A percentile compares a stretch with the other conserved stretches of the same genome.
These are phyloP conservation scores for Acanthurus lineatus DNA, from an alignment of 2,797 vertebrate genomes.

Conservation along the genomic window DNA sequence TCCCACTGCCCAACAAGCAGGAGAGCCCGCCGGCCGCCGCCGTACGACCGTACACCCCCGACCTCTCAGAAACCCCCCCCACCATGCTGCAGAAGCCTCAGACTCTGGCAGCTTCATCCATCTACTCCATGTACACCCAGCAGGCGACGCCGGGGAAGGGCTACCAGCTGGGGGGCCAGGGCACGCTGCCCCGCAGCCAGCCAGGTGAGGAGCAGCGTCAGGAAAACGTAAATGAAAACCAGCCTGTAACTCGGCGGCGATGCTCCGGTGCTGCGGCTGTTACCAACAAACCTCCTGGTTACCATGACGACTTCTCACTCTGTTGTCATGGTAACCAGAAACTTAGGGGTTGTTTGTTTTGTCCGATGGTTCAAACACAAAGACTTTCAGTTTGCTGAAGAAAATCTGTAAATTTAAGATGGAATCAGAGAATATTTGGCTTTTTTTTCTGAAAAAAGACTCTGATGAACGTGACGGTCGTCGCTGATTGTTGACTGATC, in stretches of 20 bases:
- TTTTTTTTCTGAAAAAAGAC: no score
- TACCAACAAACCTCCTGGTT: no score
- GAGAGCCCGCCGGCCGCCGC: slow-evolving; percentile 91
- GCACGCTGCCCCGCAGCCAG: slow-evolving; percentile 87
- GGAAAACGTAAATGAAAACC: no score
- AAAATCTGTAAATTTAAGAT: not conserved
- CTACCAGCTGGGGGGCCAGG: slow-evolving; percentile 88
- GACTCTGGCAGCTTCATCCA: slow-evolving; percentile 92
- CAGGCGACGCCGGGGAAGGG: slow-evolving; percentile 88
- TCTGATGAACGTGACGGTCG: no score
- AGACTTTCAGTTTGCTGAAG: not conserved
- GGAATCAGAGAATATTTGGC: no score
- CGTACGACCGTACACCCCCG: slow-evolving; percentile 92
- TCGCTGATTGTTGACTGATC: not conserved
- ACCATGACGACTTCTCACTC: no score
- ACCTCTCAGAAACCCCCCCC: slow-evolving; percentile 80
- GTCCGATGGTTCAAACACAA: no score
- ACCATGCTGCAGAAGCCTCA: slow-evolving; percentile 90
- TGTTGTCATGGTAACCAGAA: no score
- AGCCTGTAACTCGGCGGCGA: slow-evolving; percentile 78
- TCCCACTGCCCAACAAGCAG: slow-evolving; percentile 86
- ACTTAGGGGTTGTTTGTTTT: no score
- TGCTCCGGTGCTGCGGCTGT: not conserved
- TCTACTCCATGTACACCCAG: slow-evolving; percentile 97
- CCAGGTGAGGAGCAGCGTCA: slow-evolving; percentile 20